Base-by-base conservation (phyloP, 2,113 vertebrate genomes). In the Saccopteryx bilineata region DNA sequence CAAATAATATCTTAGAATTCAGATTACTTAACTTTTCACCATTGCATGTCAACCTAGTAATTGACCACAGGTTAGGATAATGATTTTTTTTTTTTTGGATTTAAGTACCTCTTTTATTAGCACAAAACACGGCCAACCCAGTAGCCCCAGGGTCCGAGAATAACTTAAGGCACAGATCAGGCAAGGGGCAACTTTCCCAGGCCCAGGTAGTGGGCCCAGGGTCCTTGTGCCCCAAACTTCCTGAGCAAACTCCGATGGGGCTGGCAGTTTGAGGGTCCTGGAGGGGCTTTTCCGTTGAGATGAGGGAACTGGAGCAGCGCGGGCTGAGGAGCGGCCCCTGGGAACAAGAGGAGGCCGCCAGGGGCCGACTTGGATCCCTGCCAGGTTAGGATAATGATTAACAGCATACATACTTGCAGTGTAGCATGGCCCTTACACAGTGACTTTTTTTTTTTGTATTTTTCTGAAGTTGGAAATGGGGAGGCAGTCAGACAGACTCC, bases 81-180 rank as follows among this genome's bases (percentile, higher is more conserved):
- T n/a, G n/a, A n/a, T n/a, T n/a, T n/a, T n/a, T n/a, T n/a, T n/a
- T n/a, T n/a, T n/a, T n/a, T n/a, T 48, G 50, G 76, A 80, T 63
- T 31, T 28, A 82, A 92, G 14, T 5, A 84, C 46, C n/a, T 69
- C 68, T 95, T 94, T 98, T 97, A 97, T 97, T 98, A 90, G 93
- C 58, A 93, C 78, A 96, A 83, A 75, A n/a, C 50, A 58, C 63
- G 80, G 92, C 14, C 24, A 31, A 75, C 72, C 69, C 68, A 26
- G 93, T 31, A 69, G 81, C 65, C 48, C 54, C 66, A 9, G 23
- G 65, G 91, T 58, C 80, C 0, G 63, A 87, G 83, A 90, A 95
- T 96, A 94, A 88, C 56, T 96, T 94, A 96, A 97, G 97, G 90
- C 96, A 97, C 86, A 79, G 18, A 78, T 50, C 21, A 24, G 81